Evolutionary conservation across 2,888 invertebrate genomes (phyloP), one percentile per base, ranked within the genome.

Genomic region (Monochamus alternatus): DNA sequence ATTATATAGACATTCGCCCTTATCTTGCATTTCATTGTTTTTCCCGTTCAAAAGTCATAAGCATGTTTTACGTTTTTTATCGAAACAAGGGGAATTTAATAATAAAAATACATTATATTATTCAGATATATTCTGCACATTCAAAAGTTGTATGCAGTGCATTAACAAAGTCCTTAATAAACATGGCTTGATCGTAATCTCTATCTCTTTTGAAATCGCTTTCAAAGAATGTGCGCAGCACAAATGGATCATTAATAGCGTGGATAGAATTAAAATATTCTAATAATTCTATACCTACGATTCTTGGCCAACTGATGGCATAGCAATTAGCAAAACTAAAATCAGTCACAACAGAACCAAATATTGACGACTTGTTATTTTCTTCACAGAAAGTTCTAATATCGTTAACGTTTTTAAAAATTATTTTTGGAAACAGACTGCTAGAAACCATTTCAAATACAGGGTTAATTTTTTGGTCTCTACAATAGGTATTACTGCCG

Each of bases 381-480:
- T 69, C 69, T 31, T 69, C 69, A n/a, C 38, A 69, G 12, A 31
- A 60, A 12, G 14, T 14, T 4, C 32, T 59, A 44, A 69, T 59
- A 44, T 69, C 69, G 51, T 69, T 10, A 9, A 69, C 12, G 3
- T 44, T 3, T 14, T 43, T 44, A 47, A 60, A 69, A 47, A 69
- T 59, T 10, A 59, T 59, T 69, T 69, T 69, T 12, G 69, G 7
- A 14, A 38, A 69, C 22, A 59, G 59, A 10, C 12, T 38, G 8
- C 9, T 3, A 3, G 69, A 69, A 7, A 69, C 5, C 59, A 69
- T 69, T 69, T 69, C 69, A 14, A 69, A 69, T n/a, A 59, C 14
- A 22, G 68, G 69, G 8, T 4, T 5, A 30, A 69, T 69, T 14
- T n/a, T 38, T 58, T n/a, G 10, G 5, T 38, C 4, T 55, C 43